Percentiles rank a stretch among this genome's conserved stretches.
phyloP scores from a whole-genome alignment of 2,113 vertebrate genomes.

The Nanorana parkeri region DNA sequence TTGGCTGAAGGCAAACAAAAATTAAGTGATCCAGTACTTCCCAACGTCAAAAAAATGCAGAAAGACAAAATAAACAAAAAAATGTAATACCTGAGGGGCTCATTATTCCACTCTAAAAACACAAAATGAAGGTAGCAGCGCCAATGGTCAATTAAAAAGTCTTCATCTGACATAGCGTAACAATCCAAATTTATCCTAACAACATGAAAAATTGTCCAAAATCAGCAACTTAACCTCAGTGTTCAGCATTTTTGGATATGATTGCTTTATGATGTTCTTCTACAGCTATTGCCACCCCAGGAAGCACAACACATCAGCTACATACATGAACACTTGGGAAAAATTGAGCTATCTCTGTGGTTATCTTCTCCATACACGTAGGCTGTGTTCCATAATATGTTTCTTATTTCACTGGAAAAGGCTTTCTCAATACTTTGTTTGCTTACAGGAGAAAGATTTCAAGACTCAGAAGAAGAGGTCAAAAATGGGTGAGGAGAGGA shows the following conservation, averaged over 20 bases:
- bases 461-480: too few species aligned
- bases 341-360: too few species aligned
- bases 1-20: not conserved
- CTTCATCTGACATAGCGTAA: not conserved
- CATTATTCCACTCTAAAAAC: conserved; percentile 19
- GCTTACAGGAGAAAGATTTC: too few species aligned
- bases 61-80: conserved; percentile 5
- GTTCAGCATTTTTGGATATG: not conserved
- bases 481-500: too few species aligned
- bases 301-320: too few species aligned
- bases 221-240: conserved; percentile 1
- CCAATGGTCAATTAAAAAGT: not conserved
- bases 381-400: too few species aligned
- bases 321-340: too few species aligned
- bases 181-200: not conserved
- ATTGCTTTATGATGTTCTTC: too few species aligned
- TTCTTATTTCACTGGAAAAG: too few species aligned
- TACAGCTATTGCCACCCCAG: too few species aligned
- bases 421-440: too few species aligned
- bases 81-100: conserved; percentile 7
- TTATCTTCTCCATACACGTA: too few species aligned
- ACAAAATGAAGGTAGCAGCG: not conserved
- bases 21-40: not conserved
- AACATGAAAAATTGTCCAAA: conserved; percentile 27
- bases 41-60: not conserved